Evolutionary conservation across 2,888 invertebrate species (phyloP).

Genomic region (Aleiodes leptofemur): DNA sequence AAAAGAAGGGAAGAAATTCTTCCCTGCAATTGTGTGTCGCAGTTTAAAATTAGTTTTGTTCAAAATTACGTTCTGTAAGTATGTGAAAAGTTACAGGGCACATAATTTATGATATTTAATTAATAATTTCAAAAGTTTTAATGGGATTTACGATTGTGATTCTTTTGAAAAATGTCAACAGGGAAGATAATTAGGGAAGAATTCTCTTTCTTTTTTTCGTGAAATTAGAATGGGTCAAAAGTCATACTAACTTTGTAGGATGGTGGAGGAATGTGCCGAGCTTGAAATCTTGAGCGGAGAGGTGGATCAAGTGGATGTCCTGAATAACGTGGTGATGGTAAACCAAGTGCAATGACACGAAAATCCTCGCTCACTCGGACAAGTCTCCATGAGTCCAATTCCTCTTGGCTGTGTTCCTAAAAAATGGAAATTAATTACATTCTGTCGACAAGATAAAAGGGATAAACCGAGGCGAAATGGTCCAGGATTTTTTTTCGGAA

Average conservation of each 20-base stretch:
- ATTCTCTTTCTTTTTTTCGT: not conserved
- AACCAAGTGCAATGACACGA: constrained; percentile 93
- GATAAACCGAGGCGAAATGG: no score
- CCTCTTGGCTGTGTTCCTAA: constrained; percentile 86
- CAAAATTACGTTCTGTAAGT: constrained; percentile 20
- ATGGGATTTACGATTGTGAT: constrained; percentile 10
- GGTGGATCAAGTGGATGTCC: constrained; percentile 98
- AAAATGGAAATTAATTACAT: constrained; percentile 56
- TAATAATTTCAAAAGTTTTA: not conserved
- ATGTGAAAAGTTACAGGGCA: constrained; percentile 20
- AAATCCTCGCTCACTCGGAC: constrained; percentile 95
- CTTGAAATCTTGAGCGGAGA: constrained; percentile 95
- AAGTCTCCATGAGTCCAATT: constrained; percentile 91
- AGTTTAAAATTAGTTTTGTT: not conserved
- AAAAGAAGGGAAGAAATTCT: constrained; percentile 7
- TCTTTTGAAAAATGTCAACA: not conserved
- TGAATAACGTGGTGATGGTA: constrained; percentile 90
- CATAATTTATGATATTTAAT: constrained; percentile 44
- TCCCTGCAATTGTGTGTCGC: constrained; percentile 25
- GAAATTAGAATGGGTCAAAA: not conserved
- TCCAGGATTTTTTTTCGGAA: no score
- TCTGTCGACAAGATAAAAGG: not conserved
- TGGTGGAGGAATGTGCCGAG: constrained; percentile 85
- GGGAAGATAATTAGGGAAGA: not conserved
- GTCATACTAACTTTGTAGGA: constrained; percentile 80